Evolutionary conservation across 2,113 vertebrate species (phyloP).

Genomic region (Grallaria varia): DNA sequence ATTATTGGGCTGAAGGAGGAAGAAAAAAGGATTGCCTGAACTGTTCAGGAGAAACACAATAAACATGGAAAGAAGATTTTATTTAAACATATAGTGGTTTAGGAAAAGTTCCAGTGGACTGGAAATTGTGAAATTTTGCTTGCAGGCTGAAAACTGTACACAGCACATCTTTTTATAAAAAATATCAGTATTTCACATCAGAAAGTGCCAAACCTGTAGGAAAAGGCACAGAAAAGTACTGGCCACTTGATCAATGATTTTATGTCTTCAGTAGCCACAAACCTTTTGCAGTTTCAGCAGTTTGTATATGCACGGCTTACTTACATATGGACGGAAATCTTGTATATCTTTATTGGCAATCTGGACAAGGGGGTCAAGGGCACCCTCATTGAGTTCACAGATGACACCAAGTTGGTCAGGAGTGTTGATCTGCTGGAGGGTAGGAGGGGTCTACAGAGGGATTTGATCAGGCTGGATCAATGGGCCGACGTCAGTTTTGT

Average conservation of each 20-base stretch:
- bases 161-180: not conserved
- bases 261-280: not conserved
- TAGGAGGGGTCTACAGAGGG: not conserved
- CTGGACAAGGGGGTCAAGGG: not conserved
- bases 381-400: not conserved
- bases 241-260: not conserved
- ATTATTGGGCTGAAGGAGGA: not conserved
- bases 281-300: not conserved
- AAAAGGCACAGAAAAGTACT: not conserved
- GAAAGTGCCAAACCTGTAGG: not conserved
- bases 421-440: not conserved
- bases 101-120: not conserved
- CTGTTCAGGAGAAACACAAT: not conserved
- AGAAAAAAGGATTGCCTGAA: not conserved
- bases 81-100: not conserved
- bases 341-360: not conserved
- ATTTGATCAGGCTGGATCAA: not conserved
- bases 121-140: not conserved
- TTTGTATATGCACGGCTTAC: not conserved
- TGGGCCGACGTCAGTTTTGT: not conserved
- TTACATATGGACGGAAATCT: not conserved
- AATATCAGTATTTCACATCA: not conserved
- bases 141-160: not conserved
- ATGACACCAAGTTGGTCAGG: not conserved
- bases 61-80: not conserved